A percentile compares a stretch with the other conserved stretches of the same genome.
Evolutionary conservation across 2,888 invertebrate species (phyloP).

Genomic region (Acronicta alni): DNA sequence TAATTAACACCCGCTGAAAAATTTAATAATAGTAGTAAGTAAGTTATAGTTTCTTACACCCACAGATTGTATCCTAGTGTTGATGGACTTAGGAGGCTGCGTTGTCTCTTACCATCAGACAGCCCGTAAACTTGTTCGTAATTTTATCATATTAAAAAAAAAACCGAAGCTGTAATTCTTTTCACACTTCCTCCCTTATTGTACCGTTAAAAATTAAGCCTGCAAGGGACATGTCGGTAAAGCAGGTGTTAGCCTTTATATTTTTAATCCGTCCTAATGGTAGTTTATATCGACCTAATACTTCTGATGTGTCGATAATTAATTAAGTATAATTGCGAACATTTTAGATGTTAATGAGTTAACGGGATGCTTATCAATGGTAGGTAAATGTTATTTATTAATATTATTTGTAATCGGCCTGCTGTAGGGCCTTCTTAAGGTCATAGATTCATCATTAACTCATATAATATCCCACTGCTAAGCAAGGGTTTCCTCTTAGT

Average conservation of each 20-base stretch:
- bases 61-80: too few species aligned
- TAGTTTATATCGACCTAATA: slow-evolving; percentile 42
- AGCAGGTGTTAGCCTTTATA: slow-evolving; percentile 38
- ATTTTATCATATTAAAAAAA: too few species aligned
- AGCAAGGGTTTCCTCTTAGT: too few species aligned
- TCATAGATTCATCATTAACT: neutral
- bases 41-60: too few species aligned
- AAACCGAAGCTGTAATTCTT: too few species aligned
- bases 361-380: slow-evolving; percentile 22
- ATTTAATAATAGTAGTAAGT: too few species aligned
- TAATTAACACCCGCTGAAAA: too few species aligned
- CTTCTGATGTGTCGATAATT: slow-evolving; percentile 32
- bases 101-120: too few species aligned
- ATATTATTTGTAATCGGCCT: neutral
- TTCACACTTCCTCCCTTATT: neutral
- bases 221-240: slow-evolving; percentile 5
- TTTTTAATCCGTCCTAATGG: slow-evolving; percentile 36
- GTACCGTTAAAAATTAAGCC: slow-evolving; percentile 24
- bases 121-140: too few species aligned
- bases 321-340: slow-evolving; percentile 38
- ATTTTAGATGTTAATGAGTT: slow-evolving; percentile 27
- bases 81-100: too few species aligned
- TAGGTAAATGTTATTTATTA: slow-evolving; percentile 1
- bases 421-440: neutral
- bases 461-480: too few species aligned